phyloP scores from a whole-genome alignment of 2,888 invertebrate species.

The Xanthostigma xanthostigma region DNA sequence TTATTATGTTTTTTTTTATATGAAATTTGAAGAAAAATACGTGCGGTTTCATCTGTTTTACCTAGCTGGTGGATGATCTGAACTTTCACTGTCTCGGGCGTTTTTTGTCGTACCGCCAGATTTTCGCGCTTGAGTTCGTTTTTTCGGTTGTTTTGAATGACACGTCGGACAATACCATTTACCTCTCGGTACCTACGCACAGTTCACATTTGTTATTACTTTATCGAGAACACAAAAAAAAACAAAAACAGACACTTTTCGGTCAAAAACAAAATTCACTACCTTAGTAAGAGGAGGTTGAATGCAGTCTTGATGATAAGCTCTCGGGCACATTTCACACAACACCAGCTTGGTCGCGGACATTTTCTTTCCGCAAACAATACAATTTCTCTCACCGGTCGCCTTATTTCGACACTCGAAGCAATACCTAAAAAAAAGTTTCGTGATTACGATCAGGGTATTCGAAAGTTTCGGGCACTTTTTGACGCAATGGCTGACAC shows the following conservation, averaged over 20 bases:
- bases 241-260: background rate
- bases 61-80: conserved; percentile 39
- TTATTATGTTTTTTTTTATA: no score
- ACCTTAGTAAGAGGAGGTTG: conserved; percentile 72
- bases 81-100: conserved; percentile 36
- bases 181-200: conserved; percentile 53
- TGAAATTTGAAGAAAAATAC: no score
- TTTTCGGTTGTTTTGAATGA: conserved; percentile 63
- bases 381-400: conserved; percentile 82
- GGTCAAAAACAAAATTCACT: conserved; percentile 14
- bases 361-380: conserved; percentile 72
- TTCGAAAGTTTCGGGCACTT: no score
- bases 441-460: background rate
- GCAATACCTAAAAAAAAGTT: conserved; percentile 57
- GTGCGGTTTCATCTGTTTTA: conserved; percentile 13
- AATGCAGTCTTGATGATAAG: conserved; percentile 87
- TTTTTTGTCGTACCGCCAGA: background rate
- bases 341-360: conserved; percentile 51
- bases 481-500: no score
- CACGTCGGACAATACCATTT: conserved; percentile 86
- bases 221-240: conserved; percentile 3
- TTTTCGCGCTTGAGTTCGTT: conserved; percentile 30
- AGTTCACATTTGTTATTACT: conserved; percentile 3
- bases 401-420: conserved; percentile 91
- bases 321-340: conserved; percentile 81